A percentile compares a stretch with the other conserved stretches of the same genome.
Conservation (phyloP, 2,797 vertebrate genomes). For the Pseudomugil tenellus region DNA sequence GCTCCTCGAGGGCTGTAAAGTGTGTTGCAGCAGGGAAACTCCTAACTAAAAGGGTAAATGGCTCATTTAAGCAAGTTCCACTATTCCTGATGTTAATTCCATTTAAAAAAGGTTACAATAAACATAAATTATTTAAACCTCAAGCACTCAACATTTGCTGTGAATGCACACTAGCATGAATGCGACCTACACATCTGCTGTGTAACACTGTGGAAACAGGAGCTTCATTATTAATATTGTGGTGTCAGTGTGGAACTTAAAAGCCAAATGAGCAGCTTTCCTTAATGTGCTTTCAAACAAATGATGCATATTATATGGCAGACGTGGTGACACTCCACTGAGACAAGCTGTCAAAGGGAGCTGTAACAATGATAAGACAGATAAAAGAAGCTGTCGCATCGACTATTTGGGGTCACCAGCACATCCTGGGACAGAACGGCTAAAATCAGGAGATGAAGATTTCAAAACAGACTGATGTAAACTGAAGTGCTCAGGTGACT, state of each 20-base stretch:
- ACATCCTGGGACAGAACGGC: neutral
- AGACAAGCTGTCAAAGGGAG: slow-evolving; percentile 17
- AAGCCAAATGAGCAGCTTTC: slow-evolving; percentile 18
- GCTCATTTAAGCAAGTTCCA: neutral
- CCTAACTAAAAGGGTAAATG: neutral
- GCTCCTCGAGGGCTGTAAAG: no score
- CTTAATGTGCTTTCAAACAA: slow-evolving; percentile 15
- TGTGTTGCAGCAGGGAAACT: no score
- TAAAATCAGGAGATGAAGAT: neutral
- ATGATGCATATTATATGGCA: slow-evolving; percentile 36
- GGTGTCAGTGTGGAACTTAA: slow-evolving; percentile 34
- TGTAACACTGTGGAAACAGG: neutral
- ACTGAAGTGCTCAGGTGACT: neutral
- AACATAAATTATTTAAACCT: neutral
- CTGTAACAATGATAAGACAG: neutral
- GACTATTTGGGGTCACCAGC: slow-evolving; percentile 9
- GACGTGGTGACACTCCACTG: neutral
- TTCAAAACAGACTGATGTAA: neutral
- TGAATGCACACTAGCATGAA: neutral
- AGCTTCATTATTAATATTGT: slow-evolving; percentile 55
- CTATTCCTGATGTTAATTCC: neutral
- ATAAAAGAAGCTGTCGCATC: slow-evolving; percentile 7
- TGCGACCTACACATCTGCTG: neutral
- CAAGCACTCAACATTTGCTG: slow-evolving; percentile 7
- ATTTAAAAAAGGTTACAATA: neutral